Percentiles rank a stretch among this genome's conserved stretches.
phyloP scores from a whole-genome alignment of 2,113 vertebrate genomes.

The Odontophorus gujanensis region DNA sequence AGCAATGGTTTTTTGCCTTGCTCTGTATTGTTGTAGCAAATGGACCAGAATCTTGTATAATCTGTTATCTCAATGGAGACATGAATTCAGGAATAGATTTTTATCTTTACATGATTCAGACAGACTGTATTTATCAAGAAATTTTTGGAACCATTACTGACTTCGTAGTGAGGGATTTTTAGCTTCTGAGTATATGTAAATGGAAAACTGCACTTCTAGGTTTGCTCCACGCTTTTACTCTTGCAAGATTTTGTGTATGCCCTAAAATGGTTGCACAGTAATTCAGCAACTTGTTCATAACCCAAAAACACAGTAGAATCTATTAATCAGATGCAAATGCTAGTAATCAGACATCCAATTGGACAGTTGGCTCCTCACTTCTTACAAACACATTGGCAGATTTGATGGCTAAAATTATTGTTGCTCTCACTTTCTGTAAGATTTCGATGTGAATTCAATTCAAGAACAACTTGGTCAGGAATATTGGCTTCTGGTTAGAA shows the following conservation, averaged over 20 bases:
- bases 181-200: background rate
- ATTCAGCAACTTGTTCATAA: background rate
- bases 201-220: background rate
- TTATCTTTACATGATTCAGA: background rate
- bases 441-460: background rate
- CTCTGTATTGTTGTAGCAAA: background rate
- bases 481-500: constrained; percentile 13
- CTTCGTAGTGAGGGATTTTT: background rate
- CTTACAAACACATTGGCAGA: background rate
- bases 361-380: background rate
- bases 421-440: background rate
- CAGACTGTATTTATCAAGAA: background rate
- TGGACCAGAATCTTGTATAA: background rate
- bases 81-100: background rate
- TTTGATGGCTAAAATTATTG: background rate
- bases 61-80: background rate
- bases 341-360: background rate
- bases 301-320: background rate
- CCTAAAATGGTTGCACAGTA: background rate
- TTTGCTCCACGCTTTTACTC: background rate
- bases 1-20: background rate
- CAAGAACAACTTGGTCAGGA: constrained; percentile 5
- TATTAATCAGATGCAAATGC: background rate
- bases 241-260: background rate
- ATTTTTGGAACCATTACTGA: background rate